phyloP scores from a whole-genome alignment of 2,888 invertebrate genomes.

The Agrochola lychnidis region DNA sequence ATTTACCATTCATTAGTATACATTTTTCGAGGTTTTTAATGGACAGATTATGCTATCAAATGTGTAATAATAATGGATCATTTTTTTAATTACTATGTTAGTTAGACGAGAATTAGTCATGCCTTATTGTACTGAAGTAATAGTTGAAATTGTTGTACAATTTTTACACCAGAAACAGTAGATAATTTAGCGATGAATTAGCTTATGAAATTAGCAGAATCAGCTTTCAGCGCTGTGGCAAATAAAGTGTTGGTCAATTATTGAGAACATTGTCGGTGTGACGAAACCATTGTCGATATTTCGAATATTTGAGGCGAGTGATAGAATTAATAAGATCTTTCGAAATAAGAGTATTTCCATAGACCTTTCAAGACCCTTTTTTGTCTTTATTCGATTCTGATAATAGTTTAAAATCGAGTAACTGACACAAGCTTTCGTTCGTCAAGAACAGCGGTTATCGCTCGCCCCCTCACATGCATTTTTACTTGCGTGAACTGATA shows the following conservation, averaged over 20 bases:
- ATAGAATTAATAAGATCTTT: not conserved
- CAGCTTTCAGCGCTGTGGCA: conserved; percentile 35
- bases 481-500: conserved; percentile 20
- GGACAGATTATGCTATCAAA: conserved; percentile 44
- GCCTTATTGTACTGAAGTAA: conserved; percentile 58
- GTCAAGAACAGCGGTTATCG: not conserved
- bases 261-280: conserved; percentile 40
- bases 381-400: not conserved
- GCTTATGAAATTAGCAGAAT: conserved; percentile 41
- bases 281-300: conserved; percentile 14
- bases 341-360: not conserved
- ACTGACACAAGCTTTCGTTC: not conserved
- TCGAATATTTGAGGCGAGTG: conserved; percentile 20
- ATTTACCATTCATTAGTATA: conserved; percentile 42
- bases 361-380: not conserved
- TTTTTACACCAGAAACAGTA: conserved; percentile 45
- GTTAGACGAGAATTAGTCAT: conserved; percentile 49
- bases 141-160: conserved; percentile 56
- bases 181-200: conserved; percentile 41
- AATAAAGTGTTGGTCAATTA: conserved; percentile 62
- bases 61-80: conserved; percentile 48
- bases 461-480: conserved; percentile 20
- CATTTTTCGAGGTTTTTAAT: conserved; percentile 50
- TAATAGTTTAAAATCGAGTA: not conserved
- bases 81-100: conserved; percentile 51